Base-by-base conservation (phyloP, 2,888 invertebrate species). In the Alcis repandata region DNA sequence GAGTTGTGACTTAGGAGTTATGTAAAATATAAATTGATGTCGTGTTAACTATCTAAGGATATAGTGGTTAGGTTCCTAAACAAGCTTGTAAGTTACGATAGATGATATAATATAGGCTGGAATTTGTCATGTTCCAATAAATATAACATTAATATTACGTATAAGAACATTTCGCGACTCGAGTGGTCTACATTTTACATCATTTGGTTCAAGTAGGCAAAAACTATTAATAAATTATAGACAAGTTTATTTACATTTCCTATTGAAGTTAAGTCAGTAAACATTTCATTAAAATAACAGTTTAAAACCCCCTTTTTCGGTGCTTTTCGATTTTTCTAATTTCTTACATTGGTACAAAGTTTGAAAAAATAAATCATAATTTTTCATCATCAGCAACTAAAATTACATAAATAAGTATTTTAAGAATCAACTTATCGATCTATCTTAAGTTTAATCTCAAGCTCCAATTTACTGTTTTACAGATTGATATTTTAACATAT, bases 11-110 rank as follows among this genome's bases (percentile, higher is more conserved):
- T 85, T 86, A 83, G 82, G 78, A 79, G 71, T 68, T 63, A 74
- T 87, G 85, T 90, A 89, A 86, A 85, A 88, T 87, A 87, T 83
- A 79, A 85, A 82, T 91, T 79, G 88, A 91, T 92, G 91, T 91
- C 83, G 88, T 91, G 85, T 87, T 88, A 82, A 83, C 77, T 82
- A 80, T 79, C 71, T 81, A 78, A 81, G 82, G n/a, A 41, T 82
- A 79, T 77, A 73, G 74, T 82, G 86, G 83, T 71, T 79, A 82
- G 78, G 77, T 78, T 71, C 71, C 69, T 72, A 80, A 78, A 53
- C 64, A 82, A 79, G 88, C 87, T 89, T 84, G 77, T 89, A 87
- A 86, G 86, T 85, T 84, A 79, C 79, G 76, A 79, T 80, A 79
- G 67, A 73, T 73, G 68, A 72, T 73, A 76, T 77, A 79, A 70